phyloP scores from a whole-genome alignment of 2,113 vertebrate genomes.

The Phaethon lepturus region DNA sequence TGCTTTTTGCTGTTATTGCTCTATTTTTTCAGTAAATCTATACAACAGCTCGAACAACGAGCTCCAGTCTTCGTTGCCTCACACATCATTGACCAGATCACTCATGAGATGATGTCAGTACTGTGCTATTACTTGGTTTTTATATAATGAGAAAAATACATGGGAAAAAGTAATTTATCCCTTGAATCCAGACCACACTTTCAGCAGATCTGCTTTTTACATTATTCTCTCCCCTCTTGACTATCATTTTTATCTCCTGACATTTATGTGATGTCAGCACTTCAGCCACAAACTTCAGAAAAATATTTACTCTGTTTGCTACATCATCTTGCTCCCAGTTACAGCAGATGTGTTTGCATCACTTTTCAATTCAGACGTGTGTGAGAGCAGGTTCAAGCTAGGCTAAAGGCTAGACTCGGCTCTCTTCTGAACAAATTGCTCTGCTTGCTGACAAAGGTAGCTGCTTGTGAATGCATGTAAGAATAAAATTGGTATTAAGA shows the following conservation, averaged over 20 bases:
- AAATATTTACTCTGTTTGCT: slow-evolving; percentile 10
- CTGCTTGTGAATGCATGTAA: slow-evolving; percentile 1
- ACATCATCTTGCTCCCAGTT: not conserved
- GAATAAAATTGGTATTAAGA: slow-evolving; percentile 25
- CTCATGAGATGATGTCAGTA: not conserved
- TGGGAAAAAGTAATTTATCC: not conserved
- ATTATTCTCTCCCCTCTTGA: not conserved
- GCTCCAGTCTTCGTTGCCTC: not conserved
- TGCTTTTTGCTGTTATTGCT: not conserved
- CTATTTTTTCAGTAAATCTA: not conserved
- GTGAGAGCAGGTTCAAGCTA: not conserved
- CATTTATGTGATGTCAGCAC: not conserved
- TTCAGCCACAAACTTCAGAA: not conserved
- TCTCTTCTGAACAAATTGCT: slow-evolving; percentile 32
- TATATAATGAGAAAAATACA: not conserved
- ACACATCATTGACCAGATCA: not conserved
- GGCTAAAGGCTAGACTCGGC: not conserved
- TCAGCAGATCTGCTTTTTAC: not conserved
- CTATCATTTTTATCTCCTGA: not conserved
- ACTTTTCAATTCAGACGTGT: not conserved
- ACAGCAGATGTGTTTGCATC: not conserved
- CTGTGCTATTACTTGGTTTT: not conserved
- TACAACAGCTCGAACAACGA: not conserved
- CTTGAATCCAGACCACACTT: not conserved
- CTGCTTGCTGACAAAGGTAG: slow-evolving; percentile 23